Conservation (phyloP, 2,797 vertebrate species). For the Lepus townsendii region DNA sequence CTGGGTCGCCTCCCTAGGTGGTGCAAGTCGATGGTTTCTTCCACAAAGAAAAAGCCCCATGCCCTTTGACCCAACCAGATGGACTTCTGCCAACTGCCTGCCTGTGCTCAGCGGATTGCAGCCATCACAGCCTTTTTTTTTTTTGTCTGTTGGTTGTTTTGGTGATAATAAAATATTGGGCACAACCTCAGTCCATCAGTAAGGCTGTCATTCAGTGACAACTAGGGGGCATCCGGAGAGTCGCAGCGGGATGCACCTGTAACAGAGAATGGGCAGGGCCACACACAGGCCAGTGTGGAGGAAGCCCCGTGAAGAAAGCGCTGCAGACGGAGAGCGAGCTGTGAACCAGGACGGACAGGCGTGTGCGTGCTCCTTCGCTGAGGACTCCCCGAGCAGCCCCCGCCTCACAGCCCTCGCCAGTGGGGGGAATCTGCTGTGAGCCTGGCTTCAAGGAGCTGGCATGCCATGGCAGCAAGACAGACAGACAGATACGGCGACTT, state of each 20-base stretch:
- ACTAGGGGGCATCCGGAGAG: too few relatives aligned
- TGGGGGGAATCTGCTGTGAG: neutral
- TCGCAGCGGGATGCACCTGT: neutral
- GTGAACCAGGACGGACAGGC: neutral
- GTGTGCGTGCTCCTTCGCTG: too few relatives aligned
- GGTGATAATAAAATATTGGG: neutral
- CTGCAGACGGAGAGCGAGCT: too few relatives aligned
- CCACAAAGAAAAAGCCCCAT: neutral
- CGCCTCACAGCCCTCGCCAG: fast-evolving
- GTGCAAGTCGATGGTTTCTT: neutral
- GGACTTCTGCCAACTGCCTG: neutral
- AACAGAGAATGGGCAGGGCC: neutral
- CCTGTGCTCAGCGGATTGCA: neutral
- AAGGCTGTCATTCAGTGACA: neutral
- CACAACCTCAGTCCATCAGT: neutral
- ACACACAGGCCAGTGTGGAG: neutral
- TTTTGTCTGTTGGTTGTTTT: neutral
- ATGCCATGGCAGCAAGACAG: neutral
- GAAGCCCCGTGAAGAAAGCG: neutral
- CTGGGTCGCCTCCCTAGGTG: neutral
- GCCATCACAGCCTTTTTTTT: neutral
- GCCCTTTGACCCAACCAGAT: neutral
- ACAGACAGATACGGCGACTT: neutral
- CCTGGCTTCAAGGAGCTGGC: fast-evolving
- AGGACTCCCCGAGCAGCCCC: neutral